A percentile compares a stretch with the other conserved stretches of the same genome.
These are phyloP conservation scores for Menura novaehollandiae DNA, from an alignment of 2,113 vertebrate genomes.

Conservation along the genomic window DNA sequence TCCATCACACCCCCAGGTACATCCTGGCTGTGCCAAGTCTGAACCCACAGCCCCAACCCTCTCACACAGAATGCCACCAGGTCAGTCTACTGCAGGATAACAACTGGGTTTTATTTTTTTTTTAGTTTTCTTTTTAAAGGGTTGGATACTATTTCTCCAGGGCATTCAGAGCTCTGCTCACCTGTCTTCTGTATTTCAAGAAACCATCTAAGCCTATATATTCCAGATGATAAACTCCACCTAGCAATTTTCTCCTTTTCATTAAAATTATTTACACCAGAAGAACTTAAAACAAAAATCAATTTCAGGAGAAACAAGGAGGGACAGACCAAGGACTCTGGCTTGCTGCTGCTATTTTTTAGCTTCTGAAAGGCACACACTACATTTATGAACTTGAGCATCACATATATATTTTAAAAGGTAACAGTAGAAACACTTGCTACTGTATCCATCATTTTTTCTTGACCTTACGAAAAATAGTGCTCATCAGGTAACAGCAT, in stretches of 20 bases:
- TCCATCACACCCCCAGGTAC: background rate
- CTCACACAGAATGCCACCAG: background rate
- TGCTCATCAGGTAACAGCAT: slow-evolving; percentile 28
- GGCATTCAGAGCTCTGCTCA: background rate
- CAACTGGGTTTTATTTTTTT: background rate
- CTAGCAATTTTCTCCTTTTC: slow-evolving; percentile 54
- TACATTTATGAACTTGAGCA: background rate
- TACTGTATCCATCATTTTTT: slow-evolving; percentile 24
- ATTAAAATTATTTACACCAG: slow-evolving; percentile 63
- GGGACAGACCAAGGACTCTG: slow-evolving; percentile 21
- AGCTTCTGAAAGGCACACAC: background rate
- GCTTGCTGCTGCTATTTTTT: background rate
- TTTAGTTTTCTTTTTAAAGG: background rate
- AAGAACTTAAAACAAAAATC: slow-evolving; percentile 57
- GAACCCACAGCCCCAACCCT: background rate
- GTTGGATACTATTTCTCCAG: background rate
- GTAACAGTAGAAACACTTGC: slow-evolving; percentile 24
- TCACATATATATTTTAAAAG: slow-evolving; percentile 44
- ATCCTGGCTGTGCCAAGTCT: background rate
- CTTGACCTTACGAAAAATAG: slow-evolving; percentile 39
- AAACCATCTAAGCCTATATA: slow-evolving; percentile 4
- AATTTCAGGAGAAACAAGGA: slow-evolving; percentile 16
- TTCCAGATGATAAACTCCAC: slow-evolving; percentile 27
- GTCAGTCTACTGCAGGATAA: background rate
- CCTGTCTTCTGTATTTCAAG: background rate